Percentiles rank a stretch among this genome's conserved stretches.
Conservation (phyloP, 1,140 invertebrate species). For the Lordiphosa collinella region DNA sequence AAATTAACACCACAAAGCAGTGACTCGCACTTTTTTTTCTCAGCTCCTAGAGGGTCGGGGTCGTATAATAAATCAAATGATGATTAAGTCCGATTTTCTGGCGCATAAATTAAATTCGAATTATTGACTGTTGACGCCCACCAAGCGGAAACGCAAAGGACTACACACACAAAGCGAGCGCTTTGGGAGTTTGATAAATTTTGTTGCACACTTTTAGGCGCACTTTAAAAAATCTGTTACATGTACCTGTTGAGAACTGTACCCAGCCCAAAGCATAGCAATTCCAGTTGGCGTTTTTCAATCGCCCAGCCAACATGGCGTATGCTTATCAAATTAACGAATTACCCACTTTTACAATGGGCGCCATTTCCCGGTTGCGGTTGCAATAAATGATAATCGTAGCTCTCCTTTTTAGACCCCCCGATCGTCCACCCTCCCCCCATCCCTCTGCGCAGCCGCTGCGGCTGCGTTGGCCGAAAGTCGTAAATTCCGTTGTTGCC, state of each 20-base stretch:
- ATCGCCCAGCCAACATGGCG: conserved; percentile 56
- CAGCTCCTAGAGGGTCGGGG: conserved; percentile 10
- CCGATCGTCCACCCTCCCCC: conserved; percentile 1
- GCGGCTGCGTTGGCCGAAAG: conserved; percentile 65
- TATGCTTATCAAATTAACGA: conserved; percentile 76
- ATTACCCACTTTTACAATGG: conserved; percentile 61
- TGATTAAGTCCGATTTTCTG: conserved; percentile 68
- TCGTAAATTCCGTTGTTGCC: conserved; percentile 69
- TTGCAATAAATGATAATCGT: conserved; percentile 76
- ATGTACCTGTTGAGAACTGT: too few relatives aligned
- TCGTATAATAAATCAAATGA: conserved; percentile 60
- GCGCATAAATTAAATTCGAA: conserved; percentile 68
- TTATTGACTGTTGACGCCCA: conserved; percentile 37
- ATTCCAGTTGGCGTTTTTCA: conserved; percentile 32
- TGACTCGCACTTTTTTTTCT: too few relatives aligned
- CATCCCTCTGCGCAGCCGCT: conserved; percentile 27
- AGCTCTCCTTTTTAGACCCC: conserved; percentile 8
- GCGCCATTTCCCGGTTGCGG: conserved; percentile 47
- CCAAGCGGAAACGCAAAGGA: conserved; percentile 6
- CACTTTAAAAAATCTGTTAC: too few relatives aligned
- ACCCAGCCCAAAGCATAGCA: not conserved
- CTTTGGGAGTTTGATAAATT: too few relatives aligned
- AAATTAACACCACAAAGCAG: too few relatives aligned
- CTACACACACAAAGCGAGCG: not conserved
- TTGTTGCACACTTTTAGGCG: too few relatives aligned